Percentiles rank a stretch among this genome's conserved stretches.
Conservation (phyloP, 2,113 vertebrate species). For the Rhagologus leucostigma region DNA sequence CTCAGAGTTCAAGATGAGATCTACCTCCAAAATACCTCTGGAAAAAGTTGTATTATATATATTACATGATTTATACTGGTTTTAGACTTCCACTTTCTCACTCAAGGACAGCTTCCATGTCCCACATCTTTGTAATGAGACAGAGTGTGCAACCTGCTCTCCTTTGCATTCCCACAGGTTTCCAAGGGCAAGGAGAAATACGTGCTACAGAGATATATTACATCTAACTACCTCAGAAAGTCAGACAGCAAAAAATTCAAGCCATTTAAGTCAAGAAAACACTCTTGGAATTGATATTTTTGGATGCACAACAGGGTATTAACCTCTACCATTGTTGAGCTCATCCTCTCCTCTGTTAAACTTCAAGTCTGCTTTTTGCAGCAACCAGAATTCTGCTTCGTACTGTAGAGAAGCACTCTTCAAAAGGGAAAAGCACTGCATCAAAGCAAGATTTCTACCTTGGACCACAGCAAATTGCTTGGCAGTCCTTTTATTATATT, state of each 20-base stretch:
- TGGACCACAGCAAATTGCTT: background rate
- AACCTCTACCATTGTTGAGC: background rate
- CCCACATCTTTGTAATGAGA: background rate
- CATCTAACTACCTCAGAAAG: background rate
- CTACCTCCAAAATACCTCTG: background rate
- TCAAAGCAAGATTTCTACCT: conserved; percentile 6
- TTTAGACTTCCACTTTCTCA: background rate
- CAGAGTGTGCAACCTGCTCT: background rate
- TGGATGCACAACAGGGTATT: background rate
- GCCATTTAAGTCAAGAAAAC: background rate
- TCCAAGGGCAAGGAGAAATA: background rate
- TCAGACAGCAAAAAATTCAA: background rate
- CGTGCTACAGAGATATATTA: background rate
- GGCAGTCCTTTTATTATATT: background rate
- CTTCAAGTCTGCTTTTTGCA: background rate
- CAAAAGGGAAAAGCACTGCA: background rate
- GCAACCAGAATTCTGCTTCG: background rate
- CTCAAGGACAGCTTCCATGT: background rate
- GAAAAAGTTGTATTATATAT: background rate
- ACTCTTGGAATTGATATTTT: background rate
- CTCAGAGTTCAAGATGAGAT: background rate
- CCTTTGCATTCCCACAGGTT: background rate
- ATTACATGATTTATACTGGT: background rate
- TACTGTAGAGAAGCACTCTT: background rate
- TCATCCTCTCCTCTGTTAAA: background rate